These are phyloP conservation scores for Norana najaformis DNA, from an alignment of 2,888 invertebrate genomes.

Conservation along the genomic window DNA sequence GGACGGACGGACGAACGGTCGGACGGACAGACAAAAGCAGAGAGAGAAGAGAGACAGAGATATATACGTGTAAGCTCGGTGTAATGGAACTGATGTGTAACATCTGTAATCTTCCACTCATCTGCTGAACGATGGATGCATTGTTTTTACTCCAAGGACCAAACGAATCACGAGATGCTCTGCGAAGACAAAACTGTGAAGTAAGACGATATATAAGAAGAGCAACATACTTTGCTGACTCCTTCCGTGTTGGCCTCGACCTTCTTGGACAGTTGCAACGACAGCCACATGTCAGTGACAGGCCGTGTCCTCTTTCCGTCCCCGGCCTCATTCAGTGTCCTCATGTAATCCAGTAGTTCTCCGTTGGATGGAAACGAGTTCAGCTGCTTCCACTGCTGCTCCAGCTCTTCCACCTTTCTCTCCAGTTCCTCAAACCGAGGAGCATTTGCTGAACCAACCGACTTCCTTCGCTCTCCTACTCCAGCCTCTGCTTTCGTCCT, in stretches of 20 bases:
- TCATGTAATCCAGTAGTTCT: conserved; percentile 49
- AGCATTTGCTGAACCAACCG: background rate
- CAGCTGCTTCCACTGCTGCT: conserved; percentile 53
- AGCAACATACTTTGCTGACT: conserved; percentile 52
- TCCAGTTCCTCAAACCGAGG: conserved; percentile 56
- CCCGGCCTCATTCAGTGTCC: background rate
- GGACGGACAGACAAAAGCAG: too few relatives aligned
- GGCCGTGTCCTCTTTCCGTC: conserved; percentile 47
- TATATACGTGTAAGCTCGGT: too few relatives aligned
- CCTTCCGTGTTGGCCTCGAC: conserved; percentile 60
- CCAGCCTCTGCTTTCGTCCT: background rate
- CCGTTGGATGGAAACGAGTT: conserved; percentile 54
- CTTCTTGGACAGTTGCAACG: conserved; percentile 56
- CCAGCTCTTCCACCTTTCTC: conserved; percentile 53
- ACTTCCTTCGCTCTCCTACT: background rate
- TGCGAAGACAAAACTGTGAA: too few relatives aligned
- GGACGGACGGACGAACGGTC: too few relatives aligned
- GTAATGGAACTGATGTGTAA: too few relatives aligned
- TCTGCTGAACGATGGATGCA: background rate
- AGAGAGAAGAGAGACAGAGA: too few relatives aligned
- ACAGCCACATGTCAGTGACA: conserved; percentile 59
- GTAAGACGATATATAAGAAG: background rate
- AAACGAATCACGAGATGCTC: too few relatives aligned
- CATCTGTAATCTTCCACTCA: background rate
- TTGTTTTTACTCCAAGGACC: too few relatives aligned